Conservation (phyloP, 2,113 vertebrate genomes). For the Raphicerus campestris region DNA sequence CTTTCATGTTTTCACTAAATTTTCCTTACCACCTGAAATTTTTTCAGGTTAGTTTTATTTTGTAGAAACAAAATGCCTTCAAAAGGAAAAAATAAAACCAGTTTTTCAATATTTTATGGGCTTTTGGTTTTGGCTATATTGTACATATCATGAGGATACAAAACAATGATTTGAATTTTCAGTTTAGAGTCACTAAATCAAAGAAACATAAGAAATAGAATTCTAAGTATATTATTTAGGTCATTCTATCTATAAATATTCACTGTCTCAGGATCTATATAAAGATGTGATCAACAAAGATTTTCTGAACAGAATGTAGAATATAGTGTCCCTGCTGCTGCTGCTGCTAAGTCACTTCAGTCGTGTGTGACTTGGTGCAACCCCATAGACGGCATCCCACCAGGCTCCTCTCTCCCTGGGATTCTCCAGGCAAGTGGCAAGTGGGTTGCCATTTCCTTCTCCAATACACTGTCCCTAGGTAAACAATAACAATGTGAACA, state of each 20-base stretch:
- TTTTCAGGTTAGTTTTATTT: not conserved
- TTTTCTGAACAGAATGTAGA: not conserved
- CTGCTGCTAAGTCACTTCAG: not conserved
- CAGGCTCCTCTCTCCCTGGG: not conserved
- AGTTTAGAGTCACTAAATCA: not conserved
- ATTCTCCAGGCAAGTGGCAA: not conserved
- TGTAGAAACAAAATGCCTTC: not conserved
- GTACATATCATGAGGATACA: not conserved
- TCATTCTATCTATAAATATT: not conserved
- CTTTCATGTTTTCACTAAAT: not conserved
- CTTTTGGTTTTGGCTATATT: not conserved
- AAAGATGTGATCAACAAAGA: not conserved
- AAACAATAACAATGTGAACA: not conserved
- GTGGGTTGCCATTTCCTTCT: not conserved
- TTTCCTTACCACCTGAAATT: not conserved
- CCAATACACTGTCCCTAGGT: not conserved
- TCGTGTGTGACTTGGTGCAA: fast-evolving
- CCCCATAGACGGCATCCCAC: not conserved
- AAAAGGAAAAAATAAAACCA: not conserved
- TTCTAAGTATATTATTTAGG: not conserved
- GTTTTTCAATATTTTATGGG: not conserved
- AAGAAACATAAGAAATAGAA: not conserved
- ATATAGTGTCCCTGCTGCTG: not conserved
- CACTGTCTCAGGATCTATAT: not conserved
- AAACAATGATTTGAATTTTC: not conserved